Conservation (phyloP, 2,888 invertebrate species). For the Dorcus parallelipipedus region DNA sequence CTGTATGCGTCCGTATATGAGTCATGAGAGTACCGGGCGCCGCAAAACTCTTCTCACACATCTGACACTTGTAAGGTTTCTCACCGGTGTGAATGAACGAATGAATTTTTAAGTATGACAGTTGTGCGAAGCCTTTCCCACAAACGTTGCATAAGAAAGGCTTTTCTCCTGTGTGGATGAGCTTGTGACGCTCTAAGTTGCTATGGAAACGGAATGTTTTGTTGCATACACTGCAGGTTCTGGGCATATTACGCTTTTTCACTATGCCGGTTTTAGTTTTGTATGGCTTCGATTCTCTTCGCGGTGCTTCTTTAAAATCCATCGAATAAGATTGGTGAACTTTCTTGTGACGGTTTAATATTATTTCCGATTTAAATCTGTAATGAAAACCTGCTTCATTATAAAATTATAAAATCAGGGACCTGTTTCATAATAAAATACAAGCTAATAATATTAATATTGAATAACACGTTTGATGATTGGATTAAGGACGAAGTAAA, state of each 20-base stretch:
- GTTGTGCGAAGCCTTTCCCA: slow-evolving; percentile 33
- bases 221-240: slow-evolving; percentile 35
- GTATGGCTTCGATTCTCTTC: slow-evolving; percentile 7
- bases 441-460: no score
- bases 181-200: slow-evolving; percentile 37
- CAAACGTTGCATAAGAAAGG: slow-evolving; percentile 33
- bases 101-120: slow-evolving; percentile 35
- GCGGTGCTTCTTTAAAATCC: slow-evolving; percentile 1
- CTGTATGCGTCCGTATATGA: slow-evolving; percentile 35
- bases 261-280: slow-evolving; percentile 24
- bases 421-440: no score
- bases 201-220: slow-evolving; percentile 39
- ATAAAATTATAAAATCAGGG: not conserved
- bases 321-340: slow-evolving; percentile 8
- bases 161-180: slow-evolving; percentile 38
- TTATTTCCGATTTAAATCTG: slow-evolving; percentile 20
- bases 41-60: slow-evolving; percentile 36
- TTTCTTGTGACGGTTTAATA: slow-evolving; percentile 17
- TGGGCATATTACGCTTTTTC: slow-evolving; percentile 29
- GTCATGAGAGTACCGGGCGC: slow-evolving; percentile 38
- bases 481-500: no score
- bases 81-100: slow-evolving; percentile 38
- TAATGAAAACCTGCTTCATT: not conserved
- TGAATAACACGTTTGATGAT: no score
- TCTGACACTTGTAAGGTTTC: slow-evolving; percentile 38